Percentiles rank a stretch among this genome's conserved stretches.
Evolutionary conservation across 2,797 vertebrate genomes (phyloP).

Genomic region (Crax fasciolata): DNA sequence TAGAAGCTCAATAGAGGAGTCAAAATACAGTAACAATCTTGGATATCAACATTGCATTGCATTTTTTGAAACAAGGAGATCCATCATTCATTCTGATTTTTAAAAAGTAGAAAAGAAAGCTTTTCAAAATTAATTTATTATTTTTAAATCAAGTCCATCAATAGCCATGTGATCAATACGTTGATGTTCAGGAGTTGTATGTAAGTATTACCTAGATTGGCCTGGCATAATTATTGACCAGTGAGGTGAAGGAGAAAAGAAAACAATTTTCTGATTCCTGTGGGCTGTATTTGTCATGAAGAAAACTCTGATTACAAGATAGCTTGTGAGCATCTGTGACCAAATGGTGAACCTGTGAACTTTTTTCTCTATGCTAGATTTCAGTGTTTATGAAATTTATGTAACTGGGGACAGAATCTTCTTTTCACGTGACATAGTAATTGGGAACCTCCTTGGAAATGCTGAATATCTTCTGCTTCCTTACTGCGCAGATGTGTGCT

Average conservation of each 20-base stretch:
- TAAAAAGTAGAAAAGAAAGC: neutral
- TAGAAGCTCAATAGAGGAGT: neutral
- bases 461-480: conserved; percentile 1
- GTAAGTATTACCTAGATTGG: neutral
- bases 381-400: conserved; percentile 41
- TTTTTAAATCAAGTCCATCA: neutral
- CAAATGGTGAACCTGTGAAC: conserved; percentile 46
- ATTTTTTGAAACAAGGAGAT: neutral
- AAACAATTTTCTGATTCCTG: neutral
- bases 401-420: conserved; percentile 23
- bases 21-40: neutral
- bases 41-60: neutral
- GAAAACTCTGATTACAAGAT: neutral
- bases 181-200: neutral
- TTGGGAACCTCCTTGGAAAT: conserved; percentile 52
- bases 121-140: neutral
- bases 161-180: neutral
- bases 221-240: neutral
- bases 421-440: neutral
- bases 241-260: neutral
- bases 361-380: neutral
- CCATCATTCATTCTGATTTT: neutral
- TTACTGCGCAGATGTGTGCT: conserved; percentile 15
- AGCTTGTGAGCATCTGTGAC: conserved; percentile 21
- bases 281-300: neutral